phyloP scores from a whole-genome alignment of 2,113 vertebrate species.

The Nothoprocta perdicaria region DNA sequence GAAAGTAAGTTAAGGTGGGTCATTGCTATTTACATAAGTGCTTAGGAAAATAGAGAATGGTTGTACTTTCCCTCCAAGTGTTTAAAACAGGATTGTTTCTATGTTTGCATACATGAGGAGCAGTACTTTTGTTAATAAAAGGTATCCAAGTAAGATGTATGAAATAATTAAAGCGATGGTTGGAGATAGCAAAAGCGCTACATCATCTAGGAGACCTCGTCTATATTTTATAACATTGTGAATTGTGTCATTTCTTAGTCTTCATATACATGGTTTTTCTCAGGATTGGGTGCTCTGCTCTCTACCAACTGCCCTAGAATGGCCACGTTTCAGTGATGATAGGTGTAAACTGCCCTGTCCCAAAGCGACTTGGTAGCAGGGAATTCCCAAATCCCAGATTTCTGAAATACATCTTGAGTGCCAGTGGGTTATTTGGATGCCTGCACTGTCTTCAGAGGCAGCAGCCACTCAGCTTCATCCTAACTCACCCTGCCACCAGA shows the following conservation, averaged over 20 bases:
- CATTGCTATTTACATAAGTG: not conserved
- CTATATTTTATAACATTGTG: not conserved
- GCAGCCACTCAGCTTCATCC: not conserved
- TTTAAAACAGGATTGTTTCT: not conserved
- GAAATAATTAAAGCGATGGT: not conserved
- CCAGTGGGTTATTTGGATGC: not conserved
- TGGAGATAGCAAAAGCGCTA: not conserved
- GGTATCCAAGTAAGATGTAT: not conserved
- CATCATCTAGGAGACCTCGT: not conserved
- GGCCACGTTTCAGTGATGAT: not conserved
- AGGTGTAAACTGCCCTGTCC: accelerated
- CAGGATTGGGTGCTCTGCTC: not conserved
- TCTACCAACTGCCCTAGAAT: accelerated
- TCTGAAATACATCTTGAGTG: not conserved
- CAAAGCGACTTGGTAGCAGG: not conserved
- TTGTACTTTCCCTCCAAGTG: not conserved
- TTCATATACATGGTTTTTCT: accelerated
- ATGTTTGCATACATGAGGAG: not conserved
- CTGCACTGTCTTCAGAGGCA: not conserved
- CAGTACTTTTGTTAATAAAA: not conserved
- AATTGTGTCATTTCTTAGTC: not conserved
- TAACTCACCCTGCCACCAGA: not conserved
- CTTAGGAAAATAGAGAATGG: not conserved
- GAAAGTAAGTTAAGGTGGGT: not conserved
- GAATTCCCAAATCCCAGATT: not conserved